phyloP scores from a whole-genome alignment of 2,797 vertebrate species.

The Myotis pilosus region DNA sequence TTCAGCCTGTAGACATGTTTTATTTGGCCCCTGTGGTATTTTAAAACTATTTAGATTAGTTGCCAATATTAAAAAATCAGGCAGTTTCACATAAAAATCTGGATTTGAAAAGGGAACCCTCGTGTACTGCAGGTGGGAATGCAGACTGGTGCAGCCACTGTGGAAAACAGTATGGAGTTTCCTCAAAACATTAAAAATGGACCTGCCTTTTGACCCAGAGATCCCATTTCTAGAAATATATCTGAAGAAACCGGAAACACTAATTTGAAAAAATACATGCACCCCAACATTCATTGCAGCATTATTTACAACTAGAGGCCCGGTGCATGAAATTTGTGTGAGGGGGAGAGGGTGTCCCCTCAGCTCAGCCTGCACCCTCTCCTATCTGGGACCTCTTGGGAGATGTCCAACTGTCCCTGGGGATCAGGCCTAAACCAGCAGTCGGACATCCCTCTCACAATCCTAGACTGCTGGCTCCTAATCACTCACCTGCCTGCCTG shows the following conservation, averaged over 20 bases:
- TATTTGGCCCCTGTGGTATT: conserved; percentile 65
- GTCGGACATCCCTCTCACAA: too few species aligned
- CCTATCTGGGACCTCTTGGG: too few species aligned
- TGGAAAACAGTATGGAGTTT: neutral
- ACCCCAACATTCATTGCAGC: neutral
- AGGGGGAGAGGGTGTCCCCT: too few species aligned
- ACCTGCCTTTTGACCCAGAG: neutral
- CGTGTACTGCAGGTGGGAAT: neutral
- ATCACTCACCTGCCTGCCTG: too few species aligned
- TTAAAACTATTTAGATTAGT: conserved; percentile 67
- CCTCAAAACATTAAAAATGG: neutral
- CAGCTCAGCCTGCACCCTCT: too few species aligned
- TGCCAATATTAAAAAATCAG: conserved; percentile 61
- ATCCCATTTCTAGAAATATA: neutral
- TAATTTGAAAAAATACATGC: neutral
- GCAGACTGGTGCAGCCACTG: neutral
- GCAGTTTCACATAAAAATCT: conserved; percentile 60
- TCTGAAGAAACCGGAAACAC: neutral
- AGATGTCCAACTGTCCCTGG: too few species aligned
- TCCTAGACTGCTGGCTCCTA: too few species aligned
- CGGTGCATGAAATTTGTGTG: too few species aligned
- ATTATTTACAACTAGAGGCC: neutral
- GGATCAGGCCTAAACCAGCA: too few species aligned
- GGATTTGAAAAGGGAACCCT: neutral
- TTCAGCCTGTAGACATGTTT: conserved; percentile 73